Conservation (phyloP, 53 echinoderm and acorn worm genomes). For the Henricia sp. region DNA sequence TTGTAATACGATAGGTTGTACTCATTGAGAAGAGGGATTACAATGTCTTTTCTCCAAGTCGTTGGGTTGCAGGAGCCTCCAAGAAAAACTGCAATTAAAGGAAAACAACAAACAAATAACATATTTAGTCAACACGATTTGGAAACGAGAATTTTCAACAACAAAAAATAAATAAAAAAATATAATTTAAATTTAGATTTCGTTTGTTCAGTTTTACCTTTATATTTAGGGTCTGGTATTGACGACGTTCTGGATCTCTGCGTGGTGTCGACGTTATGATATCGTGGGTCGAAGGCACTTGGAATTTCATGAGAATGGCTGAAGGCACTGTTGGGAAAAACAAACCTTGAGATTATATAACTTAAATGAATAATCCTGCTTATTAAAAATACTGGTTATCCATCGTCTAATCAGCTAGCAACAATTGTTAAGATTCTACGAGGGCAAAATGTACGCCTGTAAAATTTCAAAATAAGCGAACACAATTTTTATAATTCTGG, state of each 20-base stretch:
- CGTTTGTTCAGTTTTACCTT: conserved; percentile 20
- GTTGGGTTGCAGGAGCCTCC: conserved; percentile 98
- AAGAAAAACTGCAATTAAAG: conserved; percentile 65
- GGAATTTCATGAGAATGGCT: conserved; percentile 17
- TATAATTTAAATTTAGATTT: neutral
- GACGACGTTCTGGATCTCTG: neutral
- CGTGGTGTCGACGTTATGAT: neutral
- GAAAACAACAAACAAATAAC: neutral
- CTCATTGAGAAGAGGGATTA: conserved; percentile 86
- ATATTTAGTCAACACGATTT: neutral
- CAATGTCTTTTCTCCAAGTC: conserved; percentile 91
- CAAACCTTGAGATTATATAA: too few species aligned
- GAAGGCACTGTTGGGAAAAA: conserved; percentile 18
- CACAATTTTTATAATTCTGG: neutral
- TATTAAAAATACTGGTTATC: neutral
- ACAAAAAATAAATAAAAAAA: neutral
- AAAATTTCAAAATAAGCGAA: neutral
- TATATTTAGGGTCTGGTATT: conserved; percentile 34
- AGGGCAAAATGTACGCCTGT: neutral
- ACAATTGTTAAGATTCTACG: neutral
- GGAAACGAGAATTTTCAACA: neutral
- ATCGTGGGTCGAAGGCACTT: neutral
- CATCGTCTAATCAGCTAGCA: neutral
- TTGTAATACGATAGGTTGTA: conserved; percentile 90
- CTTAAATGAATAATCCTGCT: neutral